These are phyloP conservation scores for Maylandia zebra DNA, from an alignment of 2,113 vertebrate genomes.

Conservation along the genomic window DNA sequence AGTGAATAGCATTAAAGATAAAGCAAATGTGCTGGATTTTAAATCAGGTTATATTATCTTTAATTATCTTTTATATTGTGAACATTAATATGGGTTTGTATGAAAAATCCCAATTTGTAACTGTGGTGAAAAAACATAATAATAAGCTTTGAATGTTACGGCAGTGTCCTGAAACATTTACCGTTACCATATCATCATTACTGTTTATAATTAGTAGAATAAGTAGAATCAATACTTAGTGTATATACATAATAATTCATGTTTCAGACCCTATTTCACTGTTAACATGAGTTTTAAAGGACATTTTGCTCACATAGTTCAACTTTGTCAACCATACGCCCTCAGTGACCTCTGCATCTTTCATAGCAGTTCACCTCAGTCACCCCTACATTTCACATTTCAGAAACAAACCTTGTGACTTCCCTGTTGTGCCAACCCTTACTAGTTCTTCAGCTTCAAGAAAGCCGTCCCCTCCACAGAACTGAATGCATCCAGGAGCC, in stretches of 20 bases:
- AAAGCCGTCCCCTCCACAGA: neutral
- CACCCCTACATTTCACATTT: neutral
- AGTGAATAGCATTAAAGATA: neutral
- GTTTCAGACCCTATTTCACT: neutral
- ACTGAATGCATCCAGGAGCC: neutral
- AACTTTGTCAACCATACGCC: neutral
- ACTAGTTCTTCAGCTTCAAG: neutral
- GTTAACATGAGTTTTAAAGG: neutral
- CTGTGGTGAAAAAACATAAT: neutral
- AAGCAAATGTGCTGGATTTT: neutral
- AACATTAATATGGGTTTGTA: neutral
- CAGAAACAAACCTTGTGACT: neutral
- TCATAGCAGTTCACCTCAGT: neutral
- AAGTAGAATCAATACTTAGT: neutral
- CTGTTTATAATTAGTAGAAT: neutral
- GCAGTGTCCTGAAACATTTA: neutral
- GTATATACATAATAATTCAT: neutral
- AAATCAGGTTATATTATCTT: neutral
- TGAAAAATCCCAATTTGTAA: neutral
- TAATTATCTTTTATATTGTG: neutral
- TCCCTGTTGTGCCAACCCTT: neutral
- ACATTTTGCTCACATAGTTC: neutral
- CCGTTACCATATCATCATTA: neutral
- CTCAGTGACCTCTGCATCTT: constrained; percentile 3
- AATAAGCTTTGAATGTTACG: neutral